Base-by-base conservation (phyloP, 2,888 invertebrate species). In the Eupeodes latifasciatus region DNA sequence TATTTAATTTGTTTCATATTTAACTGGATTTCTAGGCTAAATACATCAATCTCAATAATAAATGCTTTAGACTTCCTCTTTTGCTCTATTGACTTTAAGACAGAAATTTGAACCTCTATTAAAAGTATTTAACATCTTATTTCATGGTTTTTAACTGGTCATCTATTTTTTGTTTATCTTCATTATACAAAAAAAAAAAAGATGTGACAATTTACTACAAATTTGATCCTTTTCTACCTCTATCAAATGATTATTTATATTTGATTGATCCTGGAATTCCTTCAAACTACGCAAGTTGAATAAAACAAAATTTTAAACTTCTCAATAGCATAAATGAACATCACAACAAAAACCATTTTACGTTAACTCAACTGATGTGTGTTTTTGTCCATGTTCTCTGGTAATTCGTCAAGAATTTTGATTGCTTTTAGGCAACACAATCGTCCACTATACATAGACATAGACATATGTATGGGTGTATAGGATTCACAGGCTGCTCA, bases 381-480 rank as follows among this genome's bases (percentile, higher is more conserved):
- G 64, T 72, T 53, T 19, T 81, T 78, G 85, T 85, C 62, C 74
- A 55, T 88, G 84, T 69, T 49, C 74, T 40, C 74, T 67, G 72
- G 81, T 89, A 89, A 85, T 89, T 89, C 85, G 89, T 89, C 89
- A 89, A 89, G 85, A 89, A 89, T 89, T 89, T 89, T 85, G 89
- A 89, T 89, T 89, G 85, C 89, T 85, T 85, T 85, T 47, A 53
- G 85, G 72, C 71, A 82, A 82, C 69, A 69, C 77, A 77, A 66
- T 62, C 57, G 27, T 27, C 36, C 16, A 36, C 27, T 19, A 19
- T 40, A 40, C 12, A 9, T 40, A 27, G 27, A 27, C 27, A 27
- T 3, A n/a, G n/a, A n/a, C n/a, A n/a, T n/a, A n/a, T n/a, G n/a
- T n/a, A 27, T 27, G 9, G 0, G 5, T 40, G 40, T 40, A 7